Percentiles rank a stretch among this genome's conserved stretches.
Evolutionary conservation across 2,888 invertebrate genomes (phyloP).

Genomic region (Epirrhoe alternata): DNA sequence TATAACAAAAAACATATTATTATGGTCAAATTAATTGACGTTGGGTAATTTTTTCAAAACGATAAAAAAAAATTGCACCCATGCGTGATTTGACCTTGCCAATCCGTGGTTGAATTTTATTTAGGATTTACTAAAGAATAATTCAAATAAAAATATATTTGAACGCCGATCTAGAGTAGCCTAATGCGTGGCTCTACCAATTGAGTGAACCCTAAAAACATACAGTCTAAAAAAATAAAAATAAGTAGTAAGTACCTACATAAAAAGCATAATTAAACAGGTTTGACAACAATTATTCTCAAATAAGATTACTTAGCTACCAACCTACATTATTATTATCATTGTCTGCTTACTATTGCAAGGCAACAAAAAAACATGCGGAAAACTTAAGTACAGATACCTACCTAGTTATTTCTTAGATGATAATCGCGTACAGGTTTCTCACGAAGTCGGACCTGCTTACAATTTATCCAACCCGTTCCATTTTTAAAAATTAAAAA

Average conservation of each 20-base stretch:
- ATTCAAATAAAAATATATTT: too few species aligned
- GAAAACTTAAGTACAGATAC: constrained; percentile 27
- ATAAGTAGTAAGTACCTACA: too few species aligned
- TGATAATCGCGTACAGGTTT: constrained; percentile 41
- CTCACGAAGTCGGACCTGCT: constrained; percentile 42
- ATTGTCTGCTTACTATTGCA: neutral
- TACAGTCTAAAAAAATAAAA: neutral
- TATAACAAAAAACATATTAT: too few species aligned
- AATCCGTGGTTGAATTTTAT: too few species aligned
- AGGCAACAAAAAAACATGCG: constrained; percentile 19
- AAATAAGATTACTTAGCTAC: neutral
- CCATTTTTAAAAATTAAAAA: constrained; percentile 23
- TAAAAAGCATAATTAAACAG: neutral
- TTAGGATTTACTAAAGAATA: too few species aligned
- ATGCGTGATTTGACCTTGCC: too few species aligned
- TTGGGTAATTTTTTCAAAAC: too few species aligned
- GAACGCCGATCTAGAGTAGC: too few species aligned
- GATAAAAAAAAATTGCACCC: too few species aligned
- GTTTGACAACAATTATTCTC: neutral
- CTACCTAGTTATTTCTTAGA: constrained; percentile 25
- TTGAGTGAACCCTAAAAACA: too few species aligned
- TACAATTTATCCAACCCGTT: constrained; percentile 14
- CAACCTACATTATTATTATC: neutral
- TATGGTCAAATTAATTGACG: too few species aligned
- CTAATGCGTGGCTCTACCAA: too few species aligned